Conservation (phyloP, 2,113 vertebrate genomes). For the Clarias batrachus region DNA sequence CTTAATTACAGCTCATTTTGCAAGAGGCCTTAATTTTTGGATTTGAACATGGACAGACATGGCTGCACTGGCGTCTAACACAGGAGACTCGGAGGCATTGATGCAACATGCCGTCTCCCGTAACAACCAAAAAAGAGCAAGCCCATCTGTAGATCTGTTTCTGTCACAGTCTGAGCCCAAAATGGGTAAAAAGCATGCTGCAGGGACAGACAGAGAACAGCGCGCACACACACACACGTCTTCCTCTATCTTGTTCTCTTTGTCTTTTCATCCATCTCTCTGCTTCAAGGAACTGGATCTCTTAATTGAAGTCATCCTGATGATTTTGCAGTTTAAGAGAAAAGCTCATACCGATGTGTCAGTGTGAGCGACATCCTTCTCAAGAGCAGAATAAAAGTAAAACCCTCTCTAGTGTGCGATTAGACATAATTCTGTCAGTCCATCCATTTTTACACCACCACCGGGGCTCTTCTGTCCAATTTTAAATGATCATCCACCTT, state of each 20-base stretch:
- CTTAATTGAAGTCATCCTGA: constrained; percentile 40
- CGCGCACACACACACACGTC: background rate
- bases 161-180: constrained; percentile 39
- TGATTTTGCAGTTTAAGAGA: constrained; percentile 33
- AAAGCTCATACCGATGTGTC: constrained; percentile 35
- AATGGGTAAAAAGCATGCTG: constrained; percentile 28
- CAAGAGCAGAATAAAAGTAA: constrained; percentile 30
- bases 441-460: background rate
- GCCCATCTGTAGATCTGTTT: constrained; percentile 48
- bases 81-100: constrained; percentile 41
- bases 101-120: constrained; percentile 53
- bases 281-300: constrained; percentile 49
- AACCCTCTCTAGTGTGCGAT: constrained; percentile 52
- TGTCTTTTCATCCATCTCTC: constrained; percentile 5
- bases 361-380: constrained; percentile 17
- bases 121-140: constrained; percentile 54
- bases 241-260: background rate
- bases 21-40: constrained; percentile 66
- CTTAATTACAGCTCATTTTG: constrained; percentile 69
- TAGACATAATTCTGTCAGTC: constrained; percentile 40
- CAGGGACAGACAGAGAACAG: background rate
- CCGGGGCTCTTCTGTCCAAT: background rate
- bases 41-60: constrained; percentile 59
- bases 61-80: constrained; percentile 56
- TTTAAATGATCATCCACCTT: background rate